These are phyloP conservation scores for Quadriops clusia DNA, from an alignment of 2,888 invertebrate species.

Conservation along the genomic window DNA sequence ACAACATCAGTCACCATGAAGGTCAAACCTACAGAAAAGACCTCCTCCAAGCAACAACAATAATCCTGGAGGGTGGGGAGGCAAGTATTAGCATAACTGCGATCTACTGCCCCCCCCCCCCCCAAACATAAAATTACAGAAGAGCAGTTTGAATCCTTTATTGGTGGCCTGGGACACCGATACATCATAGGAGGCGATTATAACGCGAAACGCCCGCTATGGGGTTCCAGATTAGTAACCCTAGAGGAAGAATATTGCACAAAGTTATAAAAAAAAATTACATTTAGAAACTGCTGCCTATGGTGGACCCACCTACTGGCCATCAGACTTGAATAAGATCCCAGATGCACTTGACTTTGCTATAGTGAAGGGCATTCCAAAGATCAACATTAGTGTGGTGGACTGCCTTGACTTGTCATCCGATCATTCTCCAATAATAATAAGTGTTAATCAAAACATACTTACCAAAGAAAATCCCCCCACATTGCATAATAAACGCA, in stretches of 20 bases:
- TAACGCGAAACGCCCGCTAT: constrained; percentile 11
- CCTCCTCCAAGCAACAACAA: no score
- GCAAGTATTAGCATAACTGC: constrained; percentile 7
- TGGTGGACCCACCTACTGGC: constrained; percentile 17
- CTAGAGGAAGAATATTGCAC: constrained; percentile 9
- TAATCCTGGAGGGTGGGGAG: constrained; percentile 8
- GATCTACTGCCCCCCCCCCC: constrained; percentile 11
- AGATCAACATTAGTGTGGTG: constrained; percentile 6
- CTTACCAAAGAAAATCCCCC: no score
- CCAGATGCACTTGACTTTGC: constrained; percentile 17
- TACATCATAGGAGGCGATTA: constrained; percentile 10
- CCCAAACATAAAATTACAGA: constrained; percentile 7
- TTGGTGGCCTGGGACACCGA: constrained; percentile 9
- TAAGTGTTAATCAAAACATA: no score
- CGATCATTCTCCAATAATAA: constrained; percentile 10
- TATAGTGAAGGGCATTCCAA: constrained; percentile 12
- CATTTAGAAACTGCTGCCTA: constrained; percentile 10
- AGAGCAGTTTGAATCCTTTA: constrained; percentile 7
- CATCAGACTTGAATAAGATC: constrained; percentile 12
- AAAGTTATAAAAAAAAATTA: constrained; percentile 7
- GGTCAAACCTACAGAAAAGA: no score
- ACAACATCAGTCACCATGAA: constrained; percentile 10
- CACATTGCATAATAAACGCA: constrained; percentile 6
- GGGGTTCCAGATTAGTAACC: constrained; percentile 11
- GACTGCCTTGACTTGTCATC: constrained; percentile 14